Evolutionary conservation across 1,140 invertebrate species (phyloP), one percentile per base, ranked within the genome.

Genomic region (Argopecten irradians): DNA sequence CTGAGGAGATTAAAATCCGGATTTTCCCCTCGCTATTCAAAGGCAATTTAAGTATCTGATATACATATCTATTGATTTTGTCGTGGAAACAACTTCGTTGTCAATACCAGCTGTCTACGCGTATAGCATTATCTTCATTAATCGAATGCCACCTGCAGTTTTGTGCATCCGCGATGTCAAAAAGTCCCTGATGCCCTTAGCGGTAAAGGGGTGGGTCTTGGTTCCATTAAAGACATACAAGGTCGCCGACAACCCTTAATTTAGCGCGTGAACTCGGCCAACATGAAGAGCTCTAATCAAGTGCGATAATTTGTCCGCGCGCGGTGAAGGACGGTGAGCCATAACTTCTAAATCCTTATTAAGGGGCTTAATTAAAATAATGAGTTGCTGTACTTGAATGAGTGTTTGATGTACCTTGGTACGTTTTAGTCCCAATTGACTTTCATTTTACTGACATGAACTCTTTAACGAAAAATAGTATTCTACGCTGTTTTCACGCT

Each of bases 271-370:
- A 71, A 71, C 55, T 71, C 28, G 14, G 55, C 55, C 16, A 71
- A 71, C 55, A 71, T 71, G 55, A 28, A 71, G 55, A 71, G 55
- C n/a, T 71, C 55, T 71, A 71, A 71, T 71, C 55, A 71, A 71
- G 55, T n/a, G 55, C 55, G 55, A 71, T 71, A 71, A 71, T 71
- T 71, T 71, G 55, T 28, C 55, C 55, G 55, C n/a, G 55, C 28
- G 55, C 55, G 55, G 55, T 71, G 55, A 71, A 71, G 55, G 55
- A 71, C 55, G 55, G 28, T 28, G 55, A 16, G n/a, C 16, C 8
- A 71, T 71, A 71, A 71, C 16, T 71, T 13, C 55, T n/a, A 71
- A 28, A 71, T 71, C 55, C 55, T 71, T 8, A 71, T 71, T 71
- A 71, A 71, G 55, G 55, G 55, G 55, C 22, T 71, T 71, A 71